A percentile compares a stretch with the other conserved stretches of the same genome.
Conservation (phyloP, 2,113 vertebrate genomes). For the Syngnathus scovelli region DNA sequence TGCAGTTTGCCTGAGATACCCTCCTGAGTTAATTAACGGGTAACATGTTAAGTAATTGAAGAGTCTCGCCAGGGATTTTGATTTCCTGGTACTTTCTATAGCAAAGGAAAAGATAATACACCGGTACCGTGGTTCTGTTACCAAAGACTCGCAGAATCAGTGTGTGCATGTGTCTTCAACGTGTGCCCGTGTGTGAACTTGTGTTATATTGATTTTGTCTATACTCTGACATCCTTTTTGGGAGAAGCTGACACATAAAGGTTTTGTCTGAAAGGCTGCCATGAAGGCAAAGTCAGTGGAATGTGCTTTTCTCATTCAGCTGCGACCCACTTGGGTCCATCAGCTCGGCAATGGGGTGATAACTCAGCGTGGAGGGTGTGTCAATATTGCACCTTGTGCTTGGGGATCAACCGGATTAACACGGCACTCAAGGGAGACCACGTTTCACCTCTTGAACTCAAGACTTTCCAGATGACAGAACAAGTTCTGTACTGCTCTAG, state of each 20-base stretch:
- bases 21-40: neutral
- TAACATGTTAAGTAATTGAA: neutral
- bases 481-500: neutral
- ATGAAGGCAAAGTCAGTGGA: slow-evolving; percentile 12
- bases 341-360: slow-evolving; percentile 2
- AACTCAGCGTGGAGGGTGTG: slow-evolving; percentile 13
- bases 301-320: slow-evolving; percentile 23
- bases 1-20: too few relatives aligned
- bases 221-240: slow-evolving; percentile 24
- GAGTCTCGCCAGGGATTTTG: slow-evolving; percentile 5
- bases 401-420: slow-evolving; percentile 10
- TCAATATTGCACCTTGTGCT: slow-evolving; percentile 16
- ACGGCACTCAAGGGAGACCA: slow-evolving; percentile 12
- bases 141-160: neutral
- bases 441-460: slow-evolving; percentile 4
- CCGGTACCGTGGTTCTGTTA: slow-evolving; percentile 1
- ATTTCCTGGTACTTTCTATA: slow-evolving; percentile 1
- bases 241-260: slow-evolving; percentile 34
- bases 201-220: slow-evolving; percentile 46
- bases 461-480: neutral
- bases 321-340: slow-evolving; percentile 11
- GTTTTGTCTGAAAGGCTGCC: slow-evolving; percentile 33
- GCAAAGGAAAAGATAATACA: slow-evolving; percentile 20
- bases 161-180: neutral
- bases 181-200: neutral